A percentile compares a stretch with the other conserved stretches of the same genome.
Evolutionary conservation across 92 coral and sea anemone genomes (phyloP).

Genomic region (Porites rus): DNA sequence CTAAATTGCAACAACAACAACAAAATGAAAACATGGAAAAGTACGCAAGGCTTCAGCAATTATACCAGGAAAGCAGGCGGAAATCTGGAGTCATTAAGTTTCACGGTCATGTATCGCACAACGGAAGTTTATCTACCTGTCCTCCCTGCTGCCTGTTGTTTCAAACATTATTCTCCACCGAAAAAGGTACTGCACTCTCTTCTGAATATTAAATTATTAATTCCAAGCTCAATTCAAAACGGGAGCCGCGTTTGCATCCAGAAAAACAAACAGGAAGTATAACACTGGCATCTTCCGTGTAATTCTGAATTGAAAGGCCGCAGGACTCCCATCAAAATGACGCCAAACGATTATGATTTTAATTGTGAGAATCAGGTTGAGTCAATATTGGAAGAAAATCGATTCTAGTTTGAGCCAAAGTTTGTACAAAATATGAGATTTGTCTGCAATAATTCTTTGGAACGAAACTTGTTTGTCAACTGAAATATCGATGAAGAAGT

Average conservation of each 20-base stretch:
- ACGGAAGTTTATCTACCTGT: neutral
- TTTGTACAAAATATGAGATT: too few relatives aligned
- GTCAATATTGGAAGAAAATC: too few relatives aligned
- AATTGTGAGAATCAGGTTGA: too few relatives aligned
- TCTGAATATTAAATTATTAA: neutral
- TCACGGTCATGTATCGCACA: neutral
- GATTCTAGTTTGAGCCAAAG: too few relatives aligned
- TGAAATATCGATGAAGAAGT: too few relatives aligned
- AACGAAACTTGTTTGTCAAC: too few relatives aligned
- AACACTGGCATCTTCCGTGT: neutral
- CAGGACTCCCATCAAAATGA: neutral
- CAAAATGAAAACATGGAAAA: neutral
- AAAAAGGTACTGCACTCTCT: neutral
- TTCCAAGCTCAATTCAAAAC: too few relatives aligned
- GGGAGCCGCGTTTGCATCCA: neutral
- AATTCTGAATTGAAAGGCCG: neutral
- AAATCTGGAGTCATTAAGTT: too few relatives aligned
- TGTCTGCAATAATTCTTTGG: too few relatives aligned
- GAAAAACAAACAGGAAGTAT: neutral
- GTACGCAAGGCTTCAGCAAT: too few relatives aligned
- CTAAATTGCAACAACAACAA: neutral
- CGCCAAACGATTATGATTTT: neutral
- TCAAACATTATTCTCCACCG: neutral
- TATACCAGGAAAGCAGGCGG: too few relatives aligned
- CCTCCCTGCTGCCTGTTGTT: neutral